Conservation (phyloP, 2,797 vertebrate species). For the Erethizon dorsatum region DNA sequence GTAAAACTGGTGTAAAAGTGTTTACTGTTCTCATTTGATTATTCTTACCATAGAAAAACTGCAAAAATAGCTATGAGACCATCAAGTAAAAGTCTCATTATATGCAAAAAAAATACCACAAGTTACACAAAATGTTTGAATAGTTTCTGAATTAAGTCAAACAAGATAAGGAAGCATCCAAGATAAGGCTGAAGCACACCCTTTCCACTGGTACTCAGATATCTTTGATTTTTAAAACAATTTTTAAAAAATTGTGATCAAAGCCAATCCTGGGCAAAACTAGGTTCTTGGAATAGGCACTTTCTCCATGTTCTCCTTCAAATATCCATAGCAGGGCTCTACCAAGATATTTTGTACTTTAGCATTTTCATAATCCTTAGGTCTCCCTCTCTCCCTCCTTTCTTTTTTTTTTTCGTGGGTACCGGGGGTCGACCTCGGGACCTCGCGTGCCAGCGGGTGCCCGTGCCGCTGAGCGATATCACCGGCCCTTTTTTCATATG, state of each 20-base stretch:
- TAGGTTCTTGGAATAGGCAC: not conserved
- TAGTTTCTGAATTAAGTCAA: constrained; percentile 65
- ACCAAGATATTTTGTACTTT: not conserved
- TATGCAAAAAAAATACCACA: constrained; percentile 28
- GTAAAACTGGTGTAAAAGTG: constrained; percentile 34
- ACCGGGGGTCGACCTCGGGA: too few species aligned
- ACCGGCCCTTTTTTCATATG: too few species aligned
- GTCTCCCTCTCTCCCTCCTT: not conserved
- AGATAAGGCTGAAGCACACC: constrained; percentile 61
- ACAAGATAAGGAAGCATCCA: constrained; percentile 32
- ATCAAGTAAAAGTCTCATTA: constrained; percentile 68
- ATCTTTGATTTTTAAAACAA: not conserved
- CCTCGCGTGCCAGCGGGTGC: too few species aligned
- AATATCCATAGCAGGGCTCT: not conserved
- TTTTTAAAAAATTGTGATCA: not conserved
- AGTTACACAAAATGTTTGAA: not conserved
- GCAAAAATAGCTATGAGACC: constrained; percentile 29
- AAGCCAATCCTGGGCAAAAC: not conserved
- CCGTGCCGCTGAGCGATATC: too few species aligned
- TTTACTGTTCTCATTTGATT: constrained; percentile 57
- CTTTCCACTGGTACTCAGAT: constrained; percentile 45
- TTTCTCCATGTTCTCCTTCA: not conserved
- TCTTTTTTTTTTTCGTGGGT: too few species aligned
- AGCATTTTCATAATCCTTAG: not conserved
- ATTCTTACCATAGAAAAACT: constrained; percentile 53